Base-by-base conservation (phyloP, 2,797 vertebrate genomes). In the Poecilia velifera region DNA sequence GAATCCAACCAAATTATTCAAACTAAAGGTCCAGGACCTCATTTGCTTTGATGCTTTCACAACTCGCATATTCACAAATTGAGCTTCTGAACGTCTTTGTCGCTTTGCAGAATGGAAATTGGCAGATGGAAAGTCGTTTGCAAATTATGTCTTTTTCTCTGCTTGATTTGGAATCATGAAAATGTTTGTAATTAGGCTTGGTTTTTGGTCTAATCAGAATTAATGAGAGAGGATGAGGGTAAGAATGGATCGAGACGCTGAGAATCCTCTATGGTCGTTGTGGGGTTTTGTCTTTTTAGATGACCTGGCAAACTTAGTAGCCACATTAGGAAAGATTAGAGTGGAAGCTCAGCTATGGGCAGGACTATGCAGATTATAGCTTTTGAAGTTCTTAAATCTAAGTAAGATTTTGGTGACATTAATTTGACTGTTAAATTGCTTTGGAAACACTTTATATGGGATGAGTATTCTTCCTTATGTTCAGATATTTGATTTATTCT, bases 1-100 rank as follows among this genome's bases (percentile, higher is more conserved):
- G 78, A 55, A 25, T 45, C 76, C 68, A 57, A 45, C 68, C 46
- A 74, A 82, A 64, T 76, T 59, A 77, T 83, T 49, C 31, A 41
- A 80, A 25, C 57, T 68, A 31, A 6, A 68, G 10, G 51, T 68
- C 71, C 36, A 4, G 45, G 53, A 73, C 31, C 59, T 59, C 22
- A 2, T 70, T 76, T 51, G 72, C 77, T 77, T 68, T 20, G 12
- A 22, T 34, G 80, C 78, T 31, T 74, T 76, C 57, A 41, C 57
- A 41, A 18, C 76, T 34, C 13, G 8, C 16, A 14, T 16, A 0
- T 25, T 83, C n/a, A 18, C 28, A 76, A 78, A 78, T 72, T 76
- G 49, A 68, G 57, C 13, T 79, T 71, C 16, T 34, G 18, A 55
- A 49, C 7, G 25, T 57, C 13, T 70, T 71, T 76, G 55, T 78